These are phyloP conservation scores for Philereme vetulata DNA, from an alignment of 2,888 invertebrate genomes.

Conservation along the genomic window DNA sequence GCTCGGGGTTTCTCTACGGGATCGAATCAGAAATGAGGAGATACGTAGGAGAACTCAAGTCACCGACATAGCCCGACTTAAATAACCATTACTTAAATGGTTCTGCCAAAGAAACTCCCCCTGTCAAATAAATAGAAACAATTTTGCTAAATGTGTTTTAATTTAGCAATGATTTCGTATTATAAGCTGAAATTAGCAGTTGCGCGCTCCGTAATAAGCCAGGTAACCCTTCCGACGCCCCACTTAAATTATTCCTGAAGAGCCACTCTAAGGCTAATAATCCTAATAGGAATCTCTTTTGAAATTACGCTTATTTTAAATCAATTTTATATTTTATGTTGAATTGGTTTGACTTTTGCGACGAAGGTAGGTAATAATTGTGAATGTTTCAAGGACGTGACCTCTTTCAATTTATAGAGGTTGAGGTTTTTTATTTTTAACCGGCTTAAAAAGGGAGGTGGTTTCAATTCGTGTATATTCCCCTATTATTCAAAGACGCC, in stretches of 20 bases:
- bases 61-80: no score
- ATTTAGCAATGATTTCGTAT: slow-evolving; percentile 28
- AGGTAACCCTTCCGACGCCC: slow-evolving; percentile 25
- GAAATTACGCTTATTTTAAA: slow-evolving; percentile 15
- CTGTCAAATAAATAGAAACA: slow-evolving; percentile 25
- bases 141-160: slow-evolving; percentile 28
- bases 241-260: slow-evolving; percentile 26
- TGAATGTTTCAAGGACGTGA: neutral
- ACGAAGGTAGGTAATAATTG: no score
- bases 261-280: slow-evolving; percentile 21
- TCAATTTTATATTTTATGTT: slow-evolving; percentile 10
- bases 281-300: slow-evolving; percentile 22
- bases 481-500: no score
- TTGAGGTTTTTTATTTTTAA: no score
- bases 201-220: slow-evolving; percentile 27
- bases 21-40: no score
- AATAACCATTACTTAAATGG: no score
- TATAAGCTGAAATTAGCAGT: slow-evolving; percentile 30
- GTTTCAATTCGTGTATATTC: no score
- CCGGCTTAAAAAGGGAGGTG: no score
- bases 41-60: no score
- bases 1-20: no score
- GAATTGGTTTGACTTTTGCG: neutral
- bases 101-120: slow-evolving; percentile 11
- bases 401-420: neutral